These are phyloP conservation scores for Nasonia oneida DNA, from an alignment of 2,888 invertebrate species.

Conservation along the genomic window DNA sequence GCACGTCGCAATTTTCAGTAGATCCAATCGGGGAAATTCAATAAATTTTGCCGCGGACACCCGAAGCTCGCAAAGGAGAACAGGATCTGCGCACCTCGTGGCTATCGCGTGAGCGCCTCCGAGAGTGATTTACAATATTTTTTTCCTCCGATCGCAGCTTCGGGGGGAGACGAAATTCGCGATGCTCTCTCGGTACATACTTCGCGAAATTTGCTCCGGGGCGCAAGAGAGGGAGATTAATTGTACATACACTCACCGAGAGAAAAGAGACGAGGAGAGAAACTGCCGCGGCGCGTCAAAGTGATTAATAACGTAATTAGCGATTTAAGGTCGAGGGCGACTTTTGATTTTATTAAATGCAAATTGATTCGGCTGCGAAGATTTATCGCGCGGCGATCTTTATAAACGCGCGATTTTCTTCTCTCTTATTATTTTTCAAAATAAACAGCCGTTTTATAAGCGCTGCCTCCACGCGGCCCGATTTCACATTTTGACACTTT, in stretches of 20 bases:
- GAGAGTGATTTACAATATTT: conserved; percentile 53
- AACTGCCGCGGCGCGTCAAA: conserved; percentile 56
- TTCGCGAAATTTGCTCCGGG: conserved; percentile 53
- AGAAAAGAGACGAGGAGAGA: not conserved
- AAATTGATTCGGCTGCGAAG: conserved; percentile 56
- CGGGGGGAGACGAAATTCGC: conserved; percentile 43
- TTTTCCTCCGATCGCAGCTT: not conserved
- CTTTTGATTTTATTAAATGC: conserved; percentile 61
- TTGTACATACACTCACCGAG: conserved; percentile 23
- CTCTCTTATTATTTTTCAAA: conserved; percentile 2
- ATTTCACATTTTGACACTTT: conserved; percentile 23
- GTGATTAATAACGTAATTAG: conserved; percentile 63
- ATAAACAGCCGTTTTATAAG: not conserved
- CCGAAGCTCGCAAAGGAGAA: not conserved
- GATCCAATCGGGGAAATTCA: not conserved
- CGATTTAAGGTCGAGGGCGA: conserved; percentile 59
- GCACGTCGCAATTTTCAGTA: not conserved
- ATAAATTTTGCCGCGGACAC: conserved; percentile 19
- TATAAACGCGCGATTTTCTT: conserved; percentile 19
- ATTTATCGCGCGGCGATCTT: conserved; percentile 50
- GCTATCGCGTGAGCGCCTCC: not conserved
- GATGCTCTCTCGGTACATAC: conserved; percentile 18
- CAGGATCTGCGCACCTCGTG: not conserved
- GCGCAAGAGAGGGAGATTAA: conserved; percentile 56
- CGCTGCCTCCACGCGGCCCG: not conserved